These are phyloP conservation scores for Neodiprion pinetum DNA, from an alignment of 1,140 invertebrate species.

Conservation along the genomic window DNA sequence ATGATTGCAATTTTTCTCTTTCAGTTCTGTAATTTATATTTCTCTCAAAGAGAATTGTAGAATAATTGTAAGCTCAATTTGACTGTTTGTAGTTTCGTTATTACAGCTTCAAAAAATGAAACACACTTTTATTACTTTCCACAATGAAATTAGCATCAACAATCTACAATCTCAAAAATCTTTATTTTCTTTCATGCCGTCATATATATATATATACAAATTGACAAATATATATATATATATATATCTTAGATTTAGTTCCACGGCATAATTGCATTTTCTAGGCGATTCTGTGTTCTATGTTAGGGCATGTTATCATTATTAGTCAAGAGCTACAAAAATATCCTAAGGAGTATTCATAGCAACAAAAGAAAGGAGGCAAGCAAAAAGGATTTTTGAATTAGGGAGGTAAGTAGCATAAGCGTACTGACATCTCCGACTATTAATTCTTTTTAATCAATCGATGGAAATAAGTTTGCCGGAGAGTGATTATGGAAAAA, in stretches of 20 bases:
- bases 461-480: no score
- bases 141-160: not conserved
- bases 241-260: not conserved
- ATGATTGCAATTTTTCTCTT: not conserved
- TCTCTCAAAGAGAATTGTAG: not conserved
- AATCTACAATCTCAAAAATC: no score
- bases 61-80: no score
- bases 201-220: no score
- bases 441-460: not conserved
- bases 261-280: not conserved
- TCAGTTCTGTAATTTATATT: not conserved
- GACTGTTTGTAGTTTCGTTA: no score
- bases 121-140: not conserved
- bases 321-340: not conserved
- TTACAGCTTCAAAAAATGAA: no score
- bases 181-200: no score
- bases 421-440: slow-evolving; percentile 19
- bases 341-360: not conserved
- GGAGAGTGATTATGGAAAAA: no score
- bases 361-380: slow-evolving; percentile 13
- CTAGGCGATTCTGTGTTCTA: not conserved
- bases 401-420: slow-evolving; percentile 7
- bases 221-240: no score
- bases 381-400: slow-evolving; percentile 11
- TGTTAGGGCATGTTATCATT: not conserved